These are phyloP conservation scores for Hypomecis punctinalis DNA, from an alignment of 2,888 invertebrate species.

Conservation along the genomic window DNA sequence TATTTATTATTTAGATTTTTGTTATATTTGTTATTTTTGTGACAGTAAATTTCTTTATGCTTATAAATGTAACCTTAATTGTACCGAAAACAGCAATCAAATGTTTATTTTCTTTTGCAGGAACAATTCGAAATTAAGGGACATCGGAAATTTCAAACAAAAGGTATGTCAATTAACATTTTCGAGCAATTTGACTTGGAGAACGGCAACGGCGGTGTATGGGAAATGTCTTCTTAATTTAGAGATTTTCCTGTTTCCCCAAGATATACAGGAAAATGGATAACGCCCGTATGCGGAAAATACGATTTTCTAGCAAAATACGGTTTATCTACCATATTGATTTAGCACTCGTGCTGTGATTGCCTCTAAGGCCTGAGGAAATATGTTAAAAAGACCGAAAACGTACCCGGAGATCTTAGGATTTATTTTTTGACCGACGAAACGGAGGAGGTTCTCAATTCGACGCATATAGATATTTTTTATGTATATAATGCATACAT, in stretches of 20 bases:
- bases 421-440: no score
- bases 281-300: constrained; percentile 16
- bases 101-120: constrained; percentile 13
- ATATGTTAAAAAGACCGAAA: neutral
- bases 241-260: constrained; percentile 23
- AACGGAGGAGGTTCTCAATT: no score
- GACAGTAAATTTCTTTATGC: no score
- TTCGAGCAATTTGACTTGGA: constrained; percentile 9
- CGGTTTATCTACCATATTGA: constrained; percentile 23
- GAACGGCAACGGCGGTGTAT: constrained; percentile 18
- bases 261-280: constrained; percentile 25
- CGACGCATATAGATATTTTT: no score
- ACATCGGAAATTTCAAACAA: constrained; percentile 1
- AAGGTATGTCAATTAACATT: constrained; percentile 21
- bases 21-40: no score
- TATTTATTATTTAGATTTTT: no score
- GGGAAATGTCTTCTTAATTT: constrained; percentile 23
- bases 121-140: constrained; percentile 7
- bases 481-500: no score
- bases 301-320: constrained; percentile 16
- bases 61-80: no score
- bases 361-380: neutral
- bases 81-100: no score
- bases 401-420: no score
- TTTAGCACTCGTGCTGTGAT: neutral